Conservation (phyloP, 2,797 vertebrate genomes). For the Alauda arvensis region DNA sequence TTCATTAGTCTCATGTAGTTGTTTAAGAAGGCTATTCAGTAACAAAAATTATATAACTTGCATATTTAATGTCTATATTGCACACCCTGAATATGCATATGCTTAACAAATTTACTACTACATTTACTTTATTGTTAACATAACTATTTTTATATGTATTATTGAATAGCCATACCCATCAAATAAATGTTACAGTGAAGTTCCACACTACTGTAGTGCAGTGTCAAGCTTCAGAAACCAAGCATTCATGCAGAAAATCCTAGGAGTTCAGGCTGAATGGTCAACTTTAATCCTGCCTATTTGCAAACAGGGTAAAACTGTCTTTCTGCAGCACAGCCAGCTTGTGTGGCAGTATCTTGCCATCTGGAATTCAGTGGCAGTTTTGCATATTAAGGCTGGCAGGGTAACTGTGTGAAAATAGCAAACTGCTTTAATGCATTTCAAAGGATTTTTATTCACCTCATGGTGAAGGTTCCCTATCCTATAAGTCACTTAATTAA, state of each 20-base stretch:
- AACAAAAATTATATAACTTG: not conserved
- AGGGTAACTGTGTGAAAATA: conserved; percentile 47
- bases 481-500: conserved; percentile 18
- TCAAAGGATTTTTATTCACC: conserved; percentile 32
- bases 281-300: conserved; percentile 46
- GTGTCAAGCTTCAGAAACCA: conserved; percentile 10
- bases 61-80: not conserved
- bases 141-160: not conserved
- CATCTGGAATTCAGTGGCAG: conserved; percentile 49
- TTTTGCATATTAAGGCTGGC: conserved; percentile 55
- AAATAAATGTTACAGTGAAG: not conserved
- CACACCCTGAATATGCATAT: not conserved
- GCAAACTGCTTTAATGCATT: conserved; percentile 39
- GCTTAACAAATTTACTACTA: not conserved
- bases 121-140: not conserved
- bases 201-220: not conserved
- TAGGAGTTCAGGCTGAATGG: conserved; percentile 41
- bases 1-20: not conserved
- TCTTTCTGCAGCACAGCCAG: conserved; percentile 21
- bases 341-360: conserved; percentile 13
- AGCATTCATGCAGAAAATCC: conserved; percentile 31
- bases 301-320: conserved; percentile 30
- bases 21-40: not conserved
- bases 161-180: not conserved
- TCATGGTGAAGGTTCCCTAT: not conserved